Percentiles rank a stretch among this genome's conserved stretches.
Evolutionary conservation across 1,140 invertebrate species (phyloP).

Genomic region (Dreissena rostriformis): DNA sequence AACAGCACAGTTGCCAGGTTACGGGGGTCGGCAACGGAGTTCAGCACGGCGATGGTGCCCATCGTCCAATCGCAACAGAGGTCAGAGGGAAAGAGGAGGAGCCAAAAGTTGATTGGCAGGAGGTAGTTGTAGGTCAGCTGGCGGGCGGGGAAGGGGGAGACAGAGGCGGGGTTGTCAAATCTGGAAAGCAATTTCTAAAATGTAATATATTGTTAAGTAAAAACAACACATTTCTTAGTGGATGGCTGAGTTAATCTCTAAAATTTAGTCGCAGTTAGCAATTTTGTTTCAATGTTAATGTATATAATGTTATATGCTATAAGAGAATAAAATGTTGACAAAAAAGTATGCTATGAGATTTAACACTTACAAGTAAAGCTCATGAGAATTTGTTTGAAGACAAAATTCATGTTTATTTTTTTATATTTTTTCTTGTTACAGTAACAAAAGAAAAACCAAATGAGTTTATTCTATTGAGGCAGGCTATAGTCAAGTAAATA

Average conservation of each 20-base stretch:
- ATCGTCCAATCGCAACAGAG: conserved; percentile 99
- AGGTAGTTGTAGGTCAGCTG: conserved; percentile 97
- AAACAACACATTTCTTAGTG: too few species aligned
- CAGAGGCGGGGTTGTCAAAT: conserved; percentile 96
- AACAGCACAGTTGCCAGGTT: conserved; percentile 92
- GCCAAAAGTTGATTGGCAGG: conserved; percentile 93
- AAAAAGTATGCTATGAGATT: too few species aligned
- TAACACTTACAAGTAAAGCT: too few species aligned
- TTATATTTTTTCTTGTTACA: too few species aligned
- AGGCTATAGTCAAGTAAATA: too few species aligned
- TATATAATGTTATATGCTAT: background rate
- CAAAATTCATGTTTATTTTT: too few species aligned
- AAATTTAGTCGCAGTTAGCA: background rate
- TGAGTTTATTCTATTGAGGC: too few species aligned
- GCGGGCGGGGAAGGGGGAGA: conserved; percentile 88
- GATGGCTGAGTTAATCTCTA: too few species aligned
- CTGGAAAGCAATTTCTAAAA: conserved; percentile 80
- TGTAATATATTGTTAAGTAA: background rate
- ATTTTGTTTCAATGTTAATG: background rate
- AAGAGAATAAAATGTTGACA: background rate
- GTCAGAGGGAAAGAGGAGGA: conserved; percentile 93
- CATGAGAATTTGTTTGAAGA: too few species aligned
- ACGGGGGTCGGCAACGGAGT: conserved; percentile 89
- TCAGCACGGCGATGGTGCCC: conserved; percentile 95
- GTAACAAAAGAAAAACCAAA: too few species aligned